Evolutionary conservation across 2,888 invertebrate genomes (phyloP), one percentile per base, ranked within the genome.

Genomic region (Pheosia gnoma): DNA sequence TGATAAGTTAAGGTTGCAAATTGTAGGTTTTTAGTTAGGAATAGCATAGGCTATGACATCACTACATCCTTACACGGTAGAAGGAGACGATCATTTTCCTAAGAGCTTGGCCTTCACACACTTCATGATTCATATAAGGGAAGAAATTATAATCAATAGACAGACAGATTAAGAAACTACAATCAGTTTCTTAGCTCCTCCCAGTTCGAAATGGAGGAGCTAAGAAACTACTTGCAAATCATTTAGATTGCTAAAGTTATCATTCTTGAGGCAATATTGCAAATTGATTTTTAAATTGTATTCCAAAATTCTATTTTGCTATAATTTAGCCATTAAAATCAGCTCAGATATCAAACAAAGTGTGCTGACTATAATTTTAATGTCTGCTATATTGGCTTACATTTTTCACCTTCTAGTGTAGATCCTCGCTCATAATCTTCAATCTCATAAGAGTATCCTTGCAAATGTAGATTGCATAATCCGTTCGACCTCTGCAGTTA

Each of bases 401-500:
- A 25, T 25, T 25, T 25, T 25, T 25, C 1, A 25, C 25, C 25
- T 25, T 25, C 25, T 25, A 25, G 25, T 25, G 43, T 9, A 9
- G 43, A 4, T 3, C 9, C 9, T 9, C 43, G 3, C 10, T 43
- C 43, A 25, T 49, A 36, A 7, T 37, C 4, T n/a, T 52, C 52
- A 8, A 47, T 53, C 54, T 47, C 57, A 55, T 25, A 58, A 59
- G 52, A n/a, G 41, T 45, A 60, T 57, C 38, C 51, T 54, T 59
- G 52, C 62, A 43, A 57, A 58, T 53, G 59, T 51, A 57, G 45
- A 71, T 65, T 68, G 74, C 71, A 59, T 81, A 82, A 87, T 85
- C 83, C 72, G 72, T 77, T 88, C 87, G 83, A 84, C 85, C 84
- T 77, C 72, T 59, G 65, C 80, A 77, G 78, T 85, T 82, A 83